Evolutionary conservation across 2,888 invertebrate genomes (phyloP), one percentile per base, ranked within the genome.

Genomic region (Escarpia spicata): DNA sequence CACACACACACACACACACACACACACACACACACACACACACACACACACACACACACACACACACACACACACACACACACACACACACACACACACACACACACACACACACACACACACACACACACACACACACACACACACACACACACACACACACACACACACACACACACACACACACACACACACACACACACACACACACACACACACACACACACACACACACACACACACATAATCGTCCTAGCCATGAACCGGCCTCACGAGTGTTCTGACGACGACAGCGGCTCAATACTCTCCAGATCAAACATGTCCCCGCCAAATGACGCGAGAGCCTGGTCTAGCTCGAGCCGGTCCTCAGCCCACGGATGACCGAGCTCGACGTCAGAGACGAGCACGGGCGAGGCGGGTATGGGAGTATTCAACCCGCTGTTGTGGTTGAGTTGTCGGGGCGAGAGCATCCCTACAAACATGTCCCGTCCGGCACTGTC

Each of bases 271-370:
- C 91, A 91, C 44, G 91, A 91, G 19, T 91, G 52, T 91, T 91
- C 91, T 26, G 45, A 44, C 19, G 58, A 44, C 44, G 52, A 45
- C 26, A 91, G 15, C 0, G 91, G 91, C 52, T 91, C 91, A 43
- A 92, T 92, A 52, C 92, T 92, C 26, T 93, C 93, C 91, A 96
- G 94, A 92, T 96, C 95, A 94, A 96, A 96, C 91, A 94, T 92
- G 93, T 96, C 96, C 15, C 92, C 91, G 92, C 96, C 96, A 26
- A 96, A 96, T n/a, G 95, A 95, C 31, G 95, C 95, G 9, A 95
- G 95, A n/a, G 95, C 94, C 37, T 94, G 94, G 45, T 95, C 95
- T 43, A 95, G 93, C 15, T 95, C 95, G 52, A 94, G 94, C 58
- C 94, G 94, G 91, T 93, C 92, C 89, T 94, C 94, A 10, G 93